Base-by-base conservation (phyloP, 2,888 invertebrate genomes). In the Nomada ferruginata region DNA sequence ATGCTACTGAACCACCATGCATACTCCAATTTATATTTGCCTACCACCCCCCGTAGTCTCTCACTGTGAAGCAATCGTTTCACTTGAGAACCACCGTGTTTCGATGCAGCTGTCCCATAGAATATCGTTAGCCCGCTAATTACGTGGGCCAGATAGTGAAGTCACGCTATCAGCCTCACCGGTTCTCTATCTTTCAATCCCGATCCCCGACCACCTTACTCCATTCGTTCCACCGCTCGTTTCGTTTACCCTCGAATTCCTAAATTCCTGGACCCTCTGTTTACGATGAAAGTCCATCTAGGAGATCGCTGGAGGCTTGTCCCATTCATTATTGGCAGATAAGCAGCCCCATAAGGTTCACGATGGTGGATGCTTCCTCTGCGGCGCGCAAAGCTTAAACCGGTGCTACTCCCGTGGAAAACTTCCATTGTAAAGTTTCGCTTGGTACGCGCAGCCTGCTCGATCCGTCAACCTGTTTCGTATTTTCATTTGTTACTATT, bases 41-140 rank as follows among this genome's bases (percentile, higher is more conserved):
- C 36, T 5, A 53, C n/a, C 26, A 26, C 15, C 23, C 23, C 20
- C 13, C 53, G 20, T 13, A 26, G 11, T 9, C 23, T 0, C 9
- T 23, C 57, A 26, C 2, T 20, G 57, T 11, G 11, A 55, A 11
- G 20, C 15, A 0, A 47, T 26, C 7, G 18, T 20, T 20, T 36
- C 7, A 3, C 52, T 82, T 86, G 86, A 90, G 87, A 88, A 76
- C 71, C 87, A 55, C 80, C 85, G 82, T 1, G 20, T 29, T 26
- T 66, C 71, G 77, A 84, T 87, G 90, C 91, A 89, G 86, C 90
- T 90, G 89, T 84, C 79, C 63, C 75, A 55, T 82, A 79, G 83
- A 86, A 26, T 47, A 87, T 86, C 89, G 80, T 86, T 87, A 86
- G 87, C 81, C 87, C 77, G 89, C 89, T 91, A 91, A 90, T 92